Base-by-base conservation (phyloP, 2,888 invertebrate genomes). In the Malthinus flaveolus region DNA sequence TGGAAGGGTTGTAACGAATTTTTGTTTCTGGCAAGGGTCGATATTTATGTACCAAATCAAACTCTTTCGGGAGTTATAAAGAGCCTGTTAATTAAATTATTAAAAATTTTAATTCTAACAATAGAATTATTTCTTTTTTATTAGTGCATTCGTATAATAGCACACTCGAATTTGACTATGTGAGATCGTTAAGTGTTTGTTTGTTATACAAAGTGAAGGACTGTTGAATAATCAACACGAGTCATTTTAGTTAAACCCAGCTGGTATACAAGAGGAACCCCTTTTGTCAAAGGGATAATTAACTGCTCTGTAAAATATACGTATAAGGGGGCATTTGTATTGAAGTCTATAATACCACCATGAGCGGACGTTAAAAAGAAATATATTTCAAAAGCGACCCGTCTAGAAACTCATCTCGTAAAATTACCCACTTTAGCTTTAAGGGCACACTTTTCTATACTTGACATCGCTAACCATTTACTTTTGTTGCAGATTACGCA, bases 401-500 rank as follows among this genome's bases (percentile, higher is more conserved):
- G 10, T 46, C 32, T 31, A 9, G 23, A 42, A 39, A 42, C 1
- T 5, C 23, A 23, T 23, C 23, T 3, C 23, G 5, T 15, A 15
- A 37, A 39, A 2, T 15, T 39, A 6, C n/a, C n/a, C n/a, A 9
- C 15, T 7, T 15, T 1, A 15, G 8, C 1, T 15, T 13, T 9
- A 13, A 9, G 13, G 39, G 5, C n/a, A n/a, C n/a, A n/a, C n/a
- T n/a, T n/a, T n/a, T n/a, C n/a, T n/a, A n/a, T n/a, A n/a, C n/a
- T n/a, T 5, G 4, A n/a, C n/a, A 8, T 42, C 5, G 70, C 66
- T 72, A 39, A 37, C 11, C 23, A 13, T 44, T 0, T 12, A 42
- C 55, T 55, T 76, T 76, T 68, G 72, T 85, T 83, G 31, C 85
- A 91, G 91, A 86, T 74, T 83, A 83, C 71, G 84, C 83, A 73